Evolutionary conservation across 2,888 invertebrate genomes (phyloP), one percentile per base, ranked within the genome.

Genomic region (Heteropelma amictum): DNA sequence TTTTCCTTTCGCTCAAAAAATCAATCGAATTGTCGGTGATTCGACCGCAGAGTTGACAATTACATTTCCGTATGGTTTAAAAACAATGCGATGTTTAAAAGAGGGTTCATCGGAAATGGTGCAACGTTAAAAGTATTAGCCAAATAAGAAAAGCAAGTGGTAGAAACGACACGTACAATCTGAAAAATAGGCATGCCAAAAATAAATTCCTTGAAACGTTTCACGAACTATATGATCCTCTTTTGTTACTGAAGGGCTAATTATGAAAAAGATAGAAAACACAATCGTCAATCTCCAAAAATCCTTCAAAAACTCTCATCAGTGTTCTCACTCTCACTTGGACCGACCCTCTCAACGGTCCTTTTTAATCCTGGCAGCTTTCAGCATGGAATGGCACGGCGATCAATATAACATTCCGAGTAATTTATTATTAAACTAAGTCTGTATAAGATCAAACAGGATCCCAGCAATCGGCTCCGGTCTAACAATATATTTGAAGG

Each of bases 31-130:
- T 38, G 14, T 45, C 26, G 38, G 23, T 33, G 49, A 63, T 63
- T 19, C 23, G 51, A 51, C 45, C 69, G 35, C 53, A 45, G 23
- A 21, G 33, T 33, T 23, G 42, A 40, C 14, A 26, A 38, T 33
- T 26, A 60, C 51, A 12, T 45, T 38, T 14, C 49, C 26, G 60
- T 28, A 77, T 30, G 76, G 76, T 74, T 64, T 38, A 76, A 68
- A 61, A 72, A 67, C 72, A 56, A 63, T 77, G 23, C 49, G 63
- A 74, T 81, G 65, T 78, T 83, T 72, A 70, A 58, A 84, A 84
- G 75, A 83, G 78, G 81, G 82, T 82, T 80, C 81, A 81, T 81
- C 78, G 69, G 56, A 47, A 74, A 45, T 75, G 71, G 49, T 72
- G 71, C 56, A 63, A 64, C 58, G 60, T 76, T 58, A 56, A 23